Evolutionary conservation across 2,888 invertebrate genomes (phyloP), one percentile per base, ranked within the genome.

Genomic region (Hartigia nigra): DNA sequence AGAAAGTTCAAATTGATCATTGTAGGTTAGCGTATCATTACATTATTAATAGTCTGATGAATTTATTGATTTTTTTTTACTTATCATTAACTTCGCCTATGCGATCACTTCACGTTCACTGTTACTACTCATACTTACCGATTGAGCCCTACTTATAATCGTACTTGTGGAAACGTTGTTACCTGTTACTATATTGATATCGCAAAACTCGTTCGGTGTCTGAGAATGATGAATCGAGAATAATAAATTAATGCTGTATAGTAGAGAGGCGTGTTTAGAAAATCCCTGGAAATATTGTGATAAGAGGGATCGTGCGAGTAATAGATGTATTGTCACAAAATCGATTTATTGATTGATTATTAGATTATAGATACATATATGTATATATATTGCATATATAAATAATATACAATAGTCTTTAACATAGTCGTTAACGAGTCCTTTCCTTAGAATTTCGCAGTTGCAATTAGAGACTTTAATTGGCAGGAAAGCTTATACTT

Each of bases 121-220:
- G 39, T 23, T 39, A 39, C 39, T 55, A 23, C 23, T 55, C 23
- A 55, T 55, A 55, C 39, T 55, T 55, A 55, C 39, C 39, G 9
- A 23, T 72, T 12, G 72, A 31, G 34, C 31, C 12, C 72, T 72
- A 72, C 72, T 72, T 72, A 72, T 72, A 31, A 72, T 72, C n/a
- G 31, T 72, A 72, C 72, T 72, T 72, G 72, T 31, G 72, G 31
- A 14, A 72, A 72, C 72, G 72, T 72, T 72, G 72, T 72, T 72
- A 72, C 72, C 72, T 72, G 72, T 72, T 72, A 72, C 14, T 32
- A 31, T 72, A 72, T 72, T 72, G 34, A 72, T 72, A 72, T 72
- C 31, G 72, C 39, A 55, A 55, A 72, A 32, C 72, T 14, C 72
- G 72, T 72, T 32, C 34, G 72, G 72, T 31, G 31, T 72, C 34